Conservation (phyloP, 2,113 vertebrate genomes). For the Coregonus clupeaformis region DNA sequence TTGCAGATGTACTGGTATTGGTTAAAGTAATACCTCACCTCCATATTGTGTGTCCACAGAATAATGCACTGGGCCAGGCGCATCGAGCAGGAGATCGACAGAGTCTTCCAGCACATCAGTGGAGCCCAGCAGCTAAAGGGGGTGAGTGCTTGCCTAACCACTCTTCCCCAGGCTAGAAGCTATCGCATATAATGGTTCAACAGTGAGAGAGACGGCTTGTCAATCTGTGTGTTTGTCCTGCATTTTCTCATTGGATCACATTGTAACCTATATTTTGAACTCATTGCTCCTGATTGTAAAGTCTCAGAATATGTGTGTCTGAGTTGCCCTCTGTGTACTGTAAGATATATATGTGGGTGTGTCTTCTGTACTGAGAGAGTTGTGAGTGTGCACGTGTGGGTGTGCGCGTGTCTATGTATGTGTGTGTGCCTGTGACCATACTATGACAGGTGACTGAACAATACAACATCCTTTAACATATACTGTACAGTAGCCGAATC, state of each 20-base stretch:
- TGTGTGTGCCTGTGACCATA: too few relatives aligned
- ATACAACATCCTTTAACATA: too few relatives aligned
- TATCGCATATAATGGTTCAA: too few relatives aligned
- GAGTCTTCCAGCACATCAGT: conserved; percentile 95
- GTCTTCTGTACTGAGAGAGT: neutral
- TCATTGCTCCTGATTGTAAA: neutral
- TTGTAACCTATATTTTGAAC: too few relatives aligned
- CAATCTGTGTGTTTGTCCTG: neutral
- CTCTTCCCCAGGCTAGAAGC: conserved; percentile 19
- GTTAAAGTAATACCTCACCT: neutral
- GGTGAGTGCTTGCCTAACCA: conserved; percentile 74
- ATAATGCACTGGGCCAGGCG: conserved; percentile 97
- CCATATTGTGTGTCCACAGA: conserved; percentile 73
- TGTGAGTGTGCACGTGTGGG: too few relatives aligned
- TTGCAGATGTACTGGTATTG: too few relatives aligned
- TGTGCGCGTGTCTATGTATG: too few relatives aligned
- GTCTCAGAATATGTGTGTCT: neutral
- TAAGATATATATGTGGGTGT: neutral
- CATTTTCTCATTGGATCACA: too few relatives aligned
- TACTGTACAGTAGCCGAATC: conserved; percentile 19
- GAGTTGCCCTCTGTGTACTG: neutral
- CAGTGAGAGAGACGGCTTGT: too few relatives aligned
- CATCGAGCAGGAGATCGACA: conserved; percentile 96
- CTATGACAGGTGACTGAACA: too few relatives aligned
- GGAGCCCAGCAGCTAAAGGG: conserved; percentile 91